Conservation (phyloP, 2,797 vertebrate genomes). For the Crenichthys baileyi region DNA sequence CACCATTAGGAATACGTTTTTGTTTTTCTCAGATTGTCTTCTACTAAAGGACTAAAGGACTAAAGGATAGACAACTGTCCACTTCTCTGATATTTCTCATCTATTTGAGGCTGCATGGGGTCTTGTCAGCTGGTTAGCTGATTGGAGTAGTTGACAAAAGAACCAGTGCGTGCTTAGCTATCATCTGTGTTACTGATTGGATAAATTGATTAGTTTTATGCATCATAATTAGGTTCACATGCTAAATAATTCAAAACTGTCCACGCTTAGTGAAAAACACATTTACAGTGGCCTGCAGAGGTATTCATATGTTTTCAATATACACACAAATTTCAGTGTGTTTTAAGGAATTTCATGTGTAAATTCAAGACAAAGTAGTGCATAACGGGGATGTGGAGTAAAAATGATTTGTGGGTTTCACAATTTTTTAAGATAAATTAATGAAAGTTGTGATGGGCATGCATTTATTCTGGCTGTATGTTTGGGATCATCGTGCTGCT, state of each 20-base stretch:
- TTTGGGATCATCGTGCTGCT: not conserved
- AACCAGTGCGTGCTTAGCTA: conserved; percentile 1
- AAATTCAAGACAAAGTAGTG: not conserved
- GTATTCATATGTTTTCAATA: not conserved
- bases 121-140: conserved; percentile 13
- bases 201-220: not conserved
- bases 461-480: not conserved
- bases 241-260: not conserved
- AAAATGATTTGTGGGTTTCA: not conserved
- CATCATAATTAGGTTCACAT: not conserved
- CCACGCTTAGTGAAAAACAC: not conserved
- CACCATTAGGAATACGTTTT: conserved; percentile 37
- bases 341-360: not conserved
- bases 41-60: conserved; percentile 30
- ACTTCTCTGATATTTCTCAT: conserved; percentile 43
- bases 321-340: not conserved
- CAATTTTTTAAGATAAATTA: not conserved
- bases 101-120: conserved; percentile 26
- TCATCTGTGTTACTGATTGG: not conserved
- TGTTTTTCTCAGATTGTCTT: conserved; percentile 45
- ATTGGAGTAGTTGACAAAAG: conserved; percentile 1
- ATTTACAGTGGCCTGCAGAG: not conserved
- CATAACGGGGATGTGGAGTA: not conserved
- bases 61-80: conserved; percentile 10
- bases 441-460: not conserved